Evolutionary conservation across 2,888 invertebrate species (phyloP), one percentile per base, ranked within the genome.

Genomic region (Sarcophaga subvicina): DNA sequence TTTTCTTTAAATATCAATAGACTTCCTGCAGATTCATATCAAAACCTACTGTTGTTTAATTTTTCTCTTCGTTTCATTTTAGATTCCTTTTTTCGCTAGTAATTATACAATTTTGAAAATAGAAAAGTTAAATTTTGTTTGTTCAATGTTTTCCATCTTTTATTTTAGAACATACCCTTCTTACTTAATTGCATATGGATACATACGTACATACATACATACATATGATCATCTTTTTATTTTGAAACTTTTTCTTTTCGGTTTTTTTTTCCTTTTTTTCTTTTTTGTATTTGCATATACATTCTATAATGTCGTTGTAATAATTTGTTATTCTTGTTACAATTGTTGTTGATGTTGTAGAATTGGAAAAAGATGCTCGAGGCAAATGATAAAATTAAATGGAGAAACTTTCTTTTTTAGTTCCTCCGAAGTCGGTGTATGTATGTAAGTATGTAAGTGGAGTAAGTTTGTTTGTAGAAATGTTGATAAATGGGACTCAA

Each of bases 331-430:
- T 47, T 64, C 14, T 45, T 71, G 14, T 54, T 71, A 54, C 59
- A 82, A 70, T 70, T 67, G 77, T 67, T 87, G 76, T 80, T 85
- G 69, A 80, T 67, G 75, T 67, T 80, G 70, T 72, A 27, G 25
- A 49, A 47, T 47, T 60, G 60, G 12, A 54, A 76, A 45, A 77
- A 27, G 4, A 60, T 71, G 77, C 82, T 77, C 77, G 20, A 66
- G 71, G 82, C 82, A 66, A 77, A 77, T 25, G 82, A 82, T 70
- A 77, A 76, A 66, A 66, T 71, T 77, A 71, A 82, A 77, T 71
- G 77, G 66, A 49, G 72, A 82, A 82, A 70, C 17, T 71, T 89
- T 90, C 88, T 89, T 66, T 85, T 79, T 86, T 69, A 82, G 89
- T 88, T 89, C 71, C 88, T 80, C 87, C 20, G 10, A 83, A 88